phyloP scores from a whole-genome alignment of 2,888 invertebrate genomes.

The Agelastica alni region DNA sequence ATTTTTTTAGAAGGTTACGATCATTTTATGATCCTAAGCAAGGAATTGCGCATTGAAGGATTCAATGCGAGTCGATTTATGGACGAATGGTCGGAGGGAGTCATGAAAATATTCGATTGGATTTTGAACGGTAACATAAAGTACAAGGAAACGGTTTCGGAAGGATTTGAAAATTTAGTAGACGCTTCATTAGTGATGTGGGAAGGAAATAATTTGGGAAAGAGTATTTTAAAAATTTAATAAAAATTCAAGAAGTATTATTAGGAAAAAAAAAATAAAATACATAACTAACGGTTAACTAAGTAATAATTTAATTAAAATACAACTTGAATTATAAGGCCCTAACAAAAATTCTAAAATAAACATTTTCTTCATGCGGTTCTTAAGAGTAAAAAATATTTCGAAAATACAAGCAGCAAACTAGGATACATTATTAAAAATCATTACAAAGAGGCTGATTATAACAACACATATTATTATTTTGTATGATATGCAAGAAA shows the following conservation, averaged over 20 bases:
- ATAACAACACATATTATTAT: slow-evolving; percentile 8
- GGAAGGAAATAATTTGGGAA: neutral
- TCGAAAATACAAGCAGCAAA: slow-evolving; percentile 33
- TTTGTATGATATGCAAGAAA: slow-evolving; percentile 32
- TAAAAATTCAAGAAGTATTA: neutral
- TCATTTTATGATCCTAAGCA: neutral
- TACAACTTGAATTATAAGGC: slow-evolving; percentile 27
- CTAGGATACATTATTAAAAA: slow-evolving; percentile 21
- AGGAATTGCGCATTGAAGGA: neutral
- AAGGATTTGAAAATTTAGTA: neutral
- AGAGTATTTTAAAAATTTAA: neutral
- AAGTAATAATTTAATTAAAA: slow-evolving; percentile 38
- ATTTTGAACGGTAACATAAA: slow-evolving; percentile 1
- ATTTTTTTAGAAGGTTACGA: neutral
- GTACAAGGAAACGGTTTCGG: slow-evolving; percentile 11
- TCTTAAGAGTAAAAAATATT: slow-evolving; percentile 29
- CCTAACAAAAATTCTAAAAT: slow-evolving; percentile 30
- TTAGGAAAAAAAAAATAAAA: slow-evolving; percentile 8
- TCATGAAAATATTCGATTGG: neutral
- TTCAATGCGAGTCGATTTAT: neutral
- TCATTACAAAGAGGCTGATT: slow-evolving; percentile 21
- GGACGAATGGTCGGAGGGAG: neutral
- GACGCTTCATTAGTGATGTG: neutral
- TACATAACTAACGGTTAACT: slow-evolving; percentile 27
- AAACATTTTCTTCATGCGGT: slow-evolving; percentile 22